Evolutionary conservation across 2,888 invertebrate genomes (phyloP), one percentile per base, ranked within the genome.

Genomic region (Xylophagus ater): DNA sequence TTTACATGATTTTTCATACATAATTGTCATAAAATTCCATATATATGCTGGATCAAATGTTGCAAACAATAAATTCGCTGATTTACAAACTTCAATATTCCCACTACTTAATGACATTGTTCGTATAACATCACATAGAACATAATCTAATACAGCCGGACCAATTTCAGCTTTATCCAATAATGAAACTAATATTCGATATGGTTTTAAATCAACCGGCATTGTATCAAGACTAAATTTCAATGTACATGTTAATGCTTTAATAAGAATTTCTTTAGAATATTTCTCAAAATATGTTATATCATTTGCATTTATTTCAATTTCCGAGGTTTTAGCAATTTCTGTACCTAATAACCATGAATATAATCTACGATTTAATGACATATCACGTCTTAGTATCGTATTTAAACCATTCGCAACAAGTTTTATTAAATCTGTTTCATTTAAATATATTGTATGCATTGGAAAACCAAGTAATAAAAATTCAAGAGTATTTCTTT

Each of bases 91-190:
- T 56, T 89, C 88, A 48, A 71, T 70, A 48, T 71, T 67, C 29
- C 69, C 61, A 49, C 68, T 71, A 12, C 71, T 68, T 31, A 71
- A 54, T 48, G 72, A 72, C 51, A 74, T 60, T 10, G 73, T 65
- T 25, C 80, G 72, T 59, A 88, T 82, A 37, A 89, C 80, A 56
- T 87, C 81, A 51, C 79, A 76, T 20, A 87, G 69, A 43, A 86
- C 78, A 51, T 74, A 75, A 54, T 86, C 84, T 46, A 87, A 62
- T 44, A 87, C 81, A 4, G 76, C 73, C 26, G 78, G 75, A 5
- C 88, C 87, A 40, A 92, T 83, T 59, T 89, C 88, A 8, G 82
- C 80, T 60, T 88, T 85, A 59, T 92, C 90, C 43, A 92, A 68
- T 32, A 92, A 66, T 30, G 86, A 85, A 17, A 87, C 78, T 49